These are phyloP conservation scores for Nyctibius grandis DNA, from an alignment of 2,797 vertebrate species.

Conservation along the genomic window DNA sequence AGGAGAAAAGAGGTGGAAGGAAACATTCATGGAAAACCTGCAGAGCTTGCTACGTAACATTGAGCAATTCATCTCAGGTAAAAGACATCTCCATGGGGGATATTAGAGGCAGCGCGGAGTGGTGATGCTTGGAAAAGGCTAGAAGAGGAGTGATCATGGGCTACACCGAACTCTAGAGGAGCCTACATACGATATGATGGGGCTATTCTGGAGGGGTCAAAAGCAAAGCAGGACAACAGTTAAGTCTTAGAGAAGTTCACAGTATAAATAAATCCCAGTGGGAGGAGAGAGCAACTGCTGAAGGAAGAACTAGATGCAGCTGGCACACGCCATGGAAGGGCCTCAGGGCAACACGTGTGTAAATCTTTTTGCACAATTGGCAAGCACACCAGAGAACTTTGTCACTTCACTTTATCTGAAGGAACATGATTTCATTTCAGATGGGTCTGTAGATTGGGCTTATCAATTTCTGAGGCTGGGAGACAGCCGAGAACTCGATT, in stretches of 20 bases:
- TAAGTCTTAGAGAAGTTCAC: neutral
- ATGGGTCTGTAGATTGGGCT: conserved; percentile 19
- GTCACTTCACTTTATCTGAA: neutral
- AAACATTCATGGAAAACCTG: neutral
- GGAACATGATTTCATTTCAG: conserved; percentile 6
- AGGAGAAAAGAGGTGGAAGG: neutral
- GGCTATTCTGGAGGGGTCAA: neutral
- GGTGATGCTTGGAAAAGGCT: neutral
- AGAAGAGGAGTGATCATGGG: neutral
- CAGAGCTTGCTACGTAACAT: neutral
- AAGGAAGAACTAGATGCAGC: neutral
- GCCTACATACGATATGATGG: accelerated
- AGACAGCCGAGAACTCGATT: conserved; percentile 8
- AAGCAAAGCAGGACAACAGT: neutral
- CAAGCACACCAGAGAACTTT: neutral
- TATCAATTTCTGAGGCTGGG: conserved; percentile 37
- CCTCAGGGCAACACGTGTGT: neutral
- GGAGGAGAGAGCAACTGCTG: neutral
- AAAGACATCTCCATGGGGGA: neutral
- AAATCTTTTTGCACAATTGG: conserved; percentile 20
- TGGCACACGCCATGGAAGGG: neutral
- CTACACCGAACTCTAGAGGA: neutral
- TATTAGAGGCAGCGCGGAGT: accelerated
- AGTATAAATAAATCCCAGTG: neutral
- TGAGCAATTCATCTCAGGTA: neutral